Conservation (phyloP, 2,797 vertebrate genomes). For the Labeo calbasu region DNA sequence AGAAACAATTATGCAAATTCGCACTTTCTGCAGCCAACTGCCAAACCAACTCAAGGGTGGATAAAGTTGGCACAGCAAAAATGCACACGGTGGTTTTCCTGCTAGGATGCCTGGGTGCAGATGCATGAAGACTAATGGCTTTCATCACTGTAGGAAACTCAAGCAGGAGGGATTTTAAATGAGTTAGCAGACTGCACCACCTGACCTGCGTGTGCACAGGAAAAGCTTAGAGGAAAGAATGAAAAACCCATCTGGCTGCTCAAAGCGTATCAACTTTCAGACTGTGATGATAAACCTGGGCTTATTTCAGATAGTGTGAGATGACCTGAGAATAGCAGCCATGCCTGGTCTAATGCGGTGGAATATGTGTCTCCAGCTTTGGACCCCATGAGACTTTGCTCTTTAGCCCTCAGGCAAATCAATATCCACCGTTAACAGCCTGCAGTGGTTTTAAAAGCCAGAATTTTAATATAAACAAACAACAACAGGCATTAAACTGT, state of each 20-base stretch:
- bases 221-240: slow-evolving; percentile 22
- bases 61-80: slow-evolving; percentile 9
- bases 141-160: slow-evolving; percentile 41
- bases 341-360: slow-evolving; percentile 65
- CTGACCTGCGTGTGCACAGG: slow-evolving; percentile 21
- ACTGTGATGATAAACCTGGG: slow-evolving; percentile 68
- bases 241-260: slow-evolving; percentile 62
- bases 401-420: slow-evolving; percentile 56
- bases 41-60: neutral
- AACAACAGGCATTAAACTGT: slow-evolving; percentile 24
- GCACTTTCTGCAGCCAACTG: neutral
- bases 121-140: slow-evolving; percentile 53
- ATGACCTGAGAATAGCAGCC: slow-evolving; percentile 63
- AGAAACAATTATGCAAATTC: slow-evolving; percentile 6
- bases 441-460: slow-evolving; percentile 14
- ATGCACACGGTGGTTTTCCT: neutral
- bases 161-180: slow-evolving; percentile 48
- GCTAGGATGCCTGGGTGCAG: slow-evolving; percentile 12
- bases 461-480: slow-evolving; percentile 25
- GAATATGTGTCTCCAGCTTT: slow-evolving; percentile 58
- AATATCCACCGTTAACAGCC: slow-evolving; percentile 51
- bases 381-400: slow-evolving; percentile 51
- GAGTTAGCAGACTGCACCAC: slow-evolving; percentile 34
- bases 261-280: slow-evolving; percentile 67
- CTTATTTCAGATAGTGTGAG: slow-evolving; percentile 49